Percentiles rank a stretch among this genome's conserved stretches.
Conservation (phyloP, 2,113 vertebrate genomes). For the Microcebus lehilahytsara region DNA sequence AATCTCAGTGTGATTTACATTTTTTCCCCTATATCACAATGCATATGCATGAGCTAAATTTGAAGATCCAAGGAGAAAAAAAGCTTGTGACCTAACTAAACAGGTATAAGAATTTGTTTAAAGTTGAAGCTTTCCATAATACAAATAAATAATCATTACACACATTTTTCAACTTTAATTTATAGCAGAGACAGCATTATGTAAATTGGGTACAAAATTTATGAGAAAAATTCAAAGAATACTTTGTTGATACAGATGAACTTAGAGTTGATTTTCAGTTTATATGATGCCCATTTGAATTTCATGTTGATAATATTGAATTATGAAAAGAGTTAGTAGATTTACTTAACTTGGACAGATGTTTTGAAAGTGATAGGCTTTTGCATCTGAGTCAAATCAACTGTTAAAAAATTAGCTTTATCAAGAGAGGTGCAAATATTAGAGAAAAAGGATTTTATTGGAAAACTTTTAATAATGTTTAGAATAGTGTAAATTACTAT, state of each 20-base stretch:
- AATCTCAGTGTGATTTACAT: neutral
- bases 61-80: neutral
- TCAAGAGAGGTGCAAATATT: neutral
- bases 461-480: conserved; percentile 19
- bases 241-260: neutral
- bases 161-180: neutral
- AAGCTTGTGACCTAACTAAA: neutral
- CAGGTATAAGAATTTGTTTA: neutral
- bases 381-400: conserved; percentile 4
- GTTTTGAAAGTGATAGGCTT: conserved; percentile 12
- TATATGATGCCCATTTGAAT: neutral
- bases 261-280: neutral
- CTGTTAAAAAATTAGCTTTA: neutral
- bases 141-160: neutral
- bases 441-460: neutral
- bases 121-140: neutral
- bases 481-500: neutral
- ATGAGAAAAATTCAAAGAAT: neutral
- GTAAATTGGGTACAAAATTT: neutral
- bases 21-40: neutral
- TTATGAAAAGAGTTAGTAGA: neutral
- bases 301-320: neutral
- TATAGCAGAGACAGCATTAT: neutral
- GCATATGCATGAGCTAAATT: neutral
- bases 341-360: neutral